Percentiles rank a stretch among this genome's conserved stretches.
phyloP scores from a whole-genome alignment of 1,140 invertebrate species.

The Drosophila rufa region DNA sequence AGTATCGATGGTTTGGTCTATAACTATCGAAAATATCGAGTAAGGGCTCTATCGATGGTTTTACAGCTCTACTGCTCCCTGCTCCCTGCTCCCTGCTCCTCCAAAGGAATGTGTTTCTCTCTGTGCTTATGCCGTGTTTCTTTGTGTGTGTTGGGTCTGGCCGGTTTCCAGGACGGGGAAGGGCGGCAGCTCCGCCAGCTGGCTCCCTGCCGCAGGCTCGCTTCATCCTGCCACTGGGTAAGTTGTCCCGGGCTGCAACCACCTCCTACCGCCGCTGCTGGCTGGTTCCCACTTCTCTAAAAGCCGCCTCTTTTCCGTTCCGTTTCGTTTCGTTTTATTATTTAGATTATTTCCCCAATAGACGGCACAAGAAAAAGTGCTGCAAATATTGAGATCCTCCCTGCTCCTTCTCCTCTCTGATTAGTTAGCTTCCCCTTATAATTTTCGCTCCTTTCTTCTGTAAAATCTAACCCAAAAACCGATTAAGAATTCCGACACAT shows the following conservation, averaged over 20 bases:
- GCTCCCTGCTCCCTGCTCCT: conserved; percentile 3
- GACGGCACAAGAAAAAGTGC: conserved; percentile 80
- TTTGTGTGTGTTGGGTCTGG: conserved; percentile 51
- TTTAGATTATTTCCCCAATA: conserved; percentile 85
- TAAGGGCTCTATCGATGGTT: no score
- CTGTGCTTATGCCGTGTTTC: conserved; percentile 58
- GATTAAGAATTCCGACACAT: conserved; percentile 78
- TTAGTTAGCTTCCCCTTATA: conserved; percentile 55
- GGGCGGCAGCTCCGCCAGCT: conserved; percentile 27
- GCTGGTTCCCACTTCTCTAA: conserved; percentile 12
- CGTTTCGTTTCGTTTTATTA: conserved; percentile 49
- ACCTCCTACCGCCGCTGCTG: conserved; percentile 8
- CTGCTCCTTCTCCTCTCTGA: conserved; percentile 11
- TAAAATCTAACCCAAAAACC: conserved; percentile 29
- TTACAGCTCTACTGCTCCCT: no score
- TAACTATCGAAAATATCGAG: no score
- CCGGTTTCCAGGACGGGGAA: conserved; percentile 61
- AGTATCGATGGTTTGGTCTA: no score
- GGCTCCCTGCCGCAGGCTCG: conserved; percentile 66
- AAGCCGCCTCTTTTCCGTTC: conserved; percentile 24
- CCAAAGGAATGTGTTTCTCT: conserved; percentile 59
- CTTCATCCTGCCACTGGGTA: conserved; percentile 83
- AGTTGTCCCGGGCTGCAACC: conserved; percentile 52
- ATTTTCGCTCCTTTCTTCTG: conserved; percentile 51
- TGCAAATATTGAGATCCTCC: conserved; percentile 73